phyloP scores from a whole-genome alignment of 2,113 vertebrate species.

The pig (Sus scrofa) region DNA sequence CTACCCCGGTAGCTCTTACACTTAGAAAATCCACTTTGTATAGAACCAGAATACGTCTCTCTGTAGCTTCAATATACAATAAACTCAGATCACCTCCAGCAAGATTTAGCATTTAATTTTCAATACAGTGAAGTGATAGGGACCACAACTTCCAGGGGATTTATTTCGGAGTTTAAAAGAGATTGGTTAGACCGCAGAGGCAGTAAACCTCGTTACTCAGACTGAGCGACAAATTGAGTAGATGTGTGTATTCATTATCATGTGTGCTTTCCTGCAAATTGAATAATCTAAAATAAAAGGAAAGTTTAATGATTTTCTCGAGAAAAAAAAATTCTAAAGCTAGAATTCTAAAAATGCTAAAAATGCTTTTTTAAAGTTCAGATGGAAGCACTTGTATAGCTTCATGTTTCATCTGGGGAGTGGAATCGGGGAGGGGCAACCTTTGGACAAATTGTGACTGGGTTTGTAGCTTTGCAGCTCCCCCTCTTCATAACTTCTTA shows the following conservation, averaged over 20 bases:
- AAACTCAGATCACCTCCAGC: background rate
- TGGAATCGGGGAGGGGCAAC: background rate
- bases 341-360: conserved; percentile 24
- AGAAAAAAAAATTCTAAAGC: background rate
- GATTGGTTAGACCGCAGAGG: conserved; percentile 11
- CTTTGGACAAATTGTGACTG: background rate
- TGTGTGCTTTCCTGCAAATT: conserved; percentile 27
- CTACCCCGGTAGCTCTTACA: background rate
- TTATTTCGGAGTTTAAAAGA: conserved; percentile 56
- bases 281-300: conserved; percentile 64
- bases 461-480: background rate
- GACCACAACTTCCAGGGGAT: background rate
- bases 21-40: background rate
- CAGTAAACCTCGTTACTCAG: conserved; percentile 21
- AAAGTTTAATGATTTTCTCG: conserved; percentile 32
- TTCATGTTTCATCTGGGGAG: background rate
- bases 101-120: background rate
- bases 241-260: conserved; percentile 39
- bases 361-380: conserved; percentile 20
- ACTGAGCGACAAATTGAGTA: conserved; percentile 23
- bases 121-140: background rate
- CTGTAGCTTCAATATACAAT: background rate
- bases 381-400: background rate
- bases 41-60: background rate
- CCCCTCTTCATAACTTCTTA: background rate